Base-by-base conservation (phyloP, 2,113 vertebrate genomes). In the Stigmatopora argus region DNA sequence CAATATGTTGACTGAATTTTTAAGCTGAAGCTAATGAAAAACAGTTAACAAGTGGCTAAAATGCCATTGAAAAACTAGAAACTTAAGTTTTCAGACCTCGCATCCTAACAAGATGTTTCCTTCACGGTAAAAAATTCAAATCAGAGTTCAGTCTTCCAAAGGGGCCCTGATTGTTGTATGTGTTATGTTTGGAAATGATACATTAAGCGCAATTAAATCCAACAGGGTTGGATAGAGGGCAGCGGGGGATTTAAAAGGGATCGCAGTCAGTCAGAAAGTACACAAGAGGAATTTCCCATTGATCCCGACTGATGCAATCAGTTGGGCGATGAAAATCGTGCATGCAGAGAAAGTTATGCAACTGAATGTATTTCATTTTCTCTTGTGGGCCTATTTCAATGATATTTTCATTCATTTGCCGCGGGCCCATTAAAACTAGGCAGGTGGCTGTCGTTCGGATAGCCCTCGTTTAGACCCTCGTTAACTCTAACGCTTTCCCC, bases 271-370 rank as follows among this genome's bases (percentile, higher is more conserved):
- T 31, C 26, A 31, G 26, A 31, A 31, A 62, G 23, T 11, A 47
- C 9, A 34, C 17, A 23, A 65, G 41, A 49, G 9, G 3, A 46
- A 41, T 31, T 19, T 47, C 18, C 31, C 53, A 67, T 64, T 26
- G 31, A 65, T 4, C 7, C n/a, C 44, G 23, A 63, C 18, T 58
- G 18, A 47, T 34, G 15, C 4, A 61, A 69, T 72, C 34, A 65
- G n/a, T 35, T 65, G n/a, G 44, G 44, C 45, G 45, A 65, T 57
- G 14, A 64, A 51, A 57, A 38, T 68, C 35, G 47, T 26, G 14
- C 8, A 47, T 64, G 18, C 38, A 41, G 38, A 41, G 38, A 41
- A 41, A 41, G 38, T 10, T 31, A 31, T 31, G 26, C 26, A 31
- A 31, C 26, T 31, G 26, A 31, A 31, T 31, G 3, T 31, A 31